Conservation (phyloP, 2,113 vertebrate species). For the Opisthocomus hoazin region DNA sequence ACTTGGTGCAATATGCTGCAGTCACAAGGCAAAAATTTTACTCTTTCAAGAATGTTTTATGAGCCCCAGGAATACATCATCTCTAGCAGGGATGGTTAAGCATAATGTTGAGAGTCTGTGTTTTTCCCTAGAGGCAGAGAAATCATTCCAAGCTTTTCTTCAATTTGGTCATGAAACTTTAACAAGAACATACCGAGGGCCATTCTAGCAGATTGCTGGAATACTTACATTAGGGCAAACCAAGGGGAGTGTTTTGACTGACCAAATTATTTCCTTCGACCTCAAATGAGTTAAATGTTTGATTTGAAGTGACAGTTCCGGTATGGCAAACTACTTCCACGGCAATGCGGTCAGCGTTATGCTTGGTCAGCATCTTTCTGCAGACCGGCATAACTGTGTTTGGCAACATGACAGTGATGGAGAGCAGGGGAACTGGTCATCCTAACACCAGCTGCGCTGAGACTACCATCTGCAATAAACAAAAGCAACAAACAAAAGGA, state of each 20-base stretch:
- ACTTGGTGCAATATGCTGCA: conserved; percentile 40
- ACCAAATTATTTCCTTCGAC: neutral
- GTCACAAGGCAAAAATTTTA: conserved; percentile 32
- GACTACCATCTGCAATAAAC: neutral
- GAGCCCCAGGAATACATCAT: conserved; percentile 35
- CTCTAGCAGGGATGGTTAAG: conserved; percentile 19
- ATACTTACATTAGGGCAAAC: neutral
- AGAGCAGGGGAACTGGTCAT: neutral
- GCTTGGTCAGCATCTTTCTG: neutral
- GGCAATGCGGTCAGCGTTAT: neutral
- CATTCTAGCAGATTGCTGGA: accelerated
- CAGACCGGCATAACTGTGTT: neutral
- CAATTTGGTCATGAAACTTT: conserved; percentile 33
- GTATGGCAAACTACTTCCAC: neutral
- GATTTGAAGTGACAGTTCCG: conserved; percentile 8
- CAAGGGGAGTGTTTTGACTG: neutral
- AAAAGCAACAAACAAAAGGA: conserved; percentile 8
- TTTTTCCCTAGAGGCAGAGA: conserved; percentile 26
- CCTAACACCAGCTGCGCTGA: neutral
- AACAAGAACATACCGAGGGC: neutral
- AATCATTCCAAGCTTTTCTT: conserved; percentile 39
- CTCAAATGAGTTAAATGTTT: conserved; percentile 34
- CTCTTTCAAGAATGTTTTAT: conserved; percentile 53
- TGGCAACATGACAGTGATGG: neutral
- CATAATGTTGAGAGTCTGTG: conserved; percentile 16